A percentile compares a stretch with the other conserved stretches of the same genome.
phyloP scores from a whole-genome alignment of 1,140 invertebrate species.

The Mactra quadrangularis region DNA sequence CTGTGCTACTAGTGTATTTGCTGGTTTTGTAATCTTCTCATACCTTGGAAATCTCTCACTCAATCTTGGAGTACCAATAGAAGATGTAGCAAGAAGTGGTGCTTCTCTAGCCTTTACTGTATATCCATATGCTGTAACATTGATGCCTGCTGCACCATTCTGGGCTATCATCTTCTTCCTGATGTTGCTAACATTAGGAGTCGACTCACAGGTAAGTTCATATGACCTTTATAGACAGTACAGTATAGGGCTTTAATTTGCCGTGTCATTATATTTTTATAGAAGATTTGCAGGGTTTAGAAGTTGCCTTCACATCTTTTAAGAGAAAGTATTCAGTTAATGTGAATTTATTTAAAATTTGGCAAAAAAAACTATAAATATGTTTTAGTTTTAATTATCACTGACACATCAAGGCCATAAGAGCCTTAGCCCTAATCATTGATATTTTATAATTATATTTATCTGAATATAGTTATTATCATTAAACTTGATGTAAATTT shows the following conservation, averaged over 20 bases:
- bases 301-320: no score
- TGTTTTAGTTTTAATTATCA: no score
- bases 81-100: slow-evolving; percentile 93
- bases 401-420: no score
- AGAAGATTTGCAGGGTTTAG: no score
- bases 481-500: no score
- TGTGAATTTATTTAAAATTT: no score
- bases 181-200: slow-evolving; percentile 96
- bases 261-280: no score
- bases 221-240: background rate
- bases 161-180: slow-evolving; percentile 99
- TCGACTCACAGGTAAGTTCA: slow-evolving; percentile 92
- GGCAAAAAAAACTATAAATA: no score
- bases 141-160: slow-evolving; percentile 95
- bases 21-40: slow-evolving; percentile 98
- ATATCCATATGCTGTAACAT: slow-evolving; percentile 97
- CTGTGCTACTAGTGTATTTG: slow-evolving; percentile 97
- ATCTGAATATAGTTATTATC: no score
- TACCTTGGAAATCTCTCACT: slow-evolving; percentile 96
- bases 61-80: slow-evolving; percentile 92
- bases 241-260: background rate
- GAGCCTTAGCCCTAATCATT: no score
- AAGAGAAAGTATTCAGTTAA: no score
- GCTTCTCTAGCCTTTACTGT: slow-evolving; percentile 97
- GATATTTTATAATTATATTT: no score